These are phyloP conservation scores for Mesaphorura yosii DNA, from an alignment of 1,140 invertebrate species.

Conservation along the genomic window DNA sequence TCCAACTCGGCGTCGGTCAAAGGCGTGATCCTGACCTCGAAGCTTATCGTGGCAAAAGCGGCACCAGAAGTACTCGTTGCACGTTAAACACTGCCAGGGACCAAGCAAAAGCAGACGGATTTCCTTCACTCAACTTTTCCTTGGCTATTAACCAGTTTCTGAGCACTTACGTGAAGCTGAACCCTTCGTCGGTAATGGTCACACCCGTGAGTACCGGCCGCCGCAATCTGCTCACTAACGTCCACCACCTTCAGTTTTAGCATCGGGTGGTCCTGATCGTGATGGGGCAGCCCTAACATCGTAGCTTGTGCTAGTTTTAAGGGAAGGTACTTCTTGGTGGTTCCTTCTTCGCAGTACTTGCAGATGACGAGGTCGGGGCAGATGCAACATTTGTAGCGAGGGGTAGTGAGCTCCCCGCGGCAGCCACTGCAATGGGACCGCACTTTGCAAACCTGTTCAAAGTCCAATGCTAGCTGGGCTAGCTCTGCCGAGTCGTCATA, in stretches of 20 bases:
- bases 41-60: conserved; percentile 1
- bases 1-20: neutral
- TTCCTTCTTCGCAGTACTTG: neutral
- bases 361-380: neutral
- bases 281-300: too few relatives aligned
- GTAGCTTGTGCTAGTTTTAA: too few relatives aligned
- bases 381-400: neutral
- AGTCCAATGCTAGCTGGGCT: neutral
- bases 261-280: too few relatives aligned
- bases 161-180: neutral
- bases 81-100: neutral
- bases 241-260: neutral
- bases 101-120: neutral
- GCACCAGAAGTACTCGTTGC: neutral
- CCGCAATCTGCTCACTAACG: neutral
- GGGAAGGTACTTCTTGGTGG: too few relatives aligned
- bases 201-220: neutral
- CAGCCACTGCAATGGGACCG: neutral
- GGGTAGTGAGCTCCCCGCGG: neutral
- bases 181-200: neutral
- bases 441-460: neutral
- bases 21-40: neutral
- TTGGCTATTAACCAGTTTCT: neutral
- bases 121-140: neutral
- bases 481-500: neutral